Evolutionary conservation across 1,140 invertebrate species (phyloP).

Genomic region (Aphelinus atriplicis): DNA sequence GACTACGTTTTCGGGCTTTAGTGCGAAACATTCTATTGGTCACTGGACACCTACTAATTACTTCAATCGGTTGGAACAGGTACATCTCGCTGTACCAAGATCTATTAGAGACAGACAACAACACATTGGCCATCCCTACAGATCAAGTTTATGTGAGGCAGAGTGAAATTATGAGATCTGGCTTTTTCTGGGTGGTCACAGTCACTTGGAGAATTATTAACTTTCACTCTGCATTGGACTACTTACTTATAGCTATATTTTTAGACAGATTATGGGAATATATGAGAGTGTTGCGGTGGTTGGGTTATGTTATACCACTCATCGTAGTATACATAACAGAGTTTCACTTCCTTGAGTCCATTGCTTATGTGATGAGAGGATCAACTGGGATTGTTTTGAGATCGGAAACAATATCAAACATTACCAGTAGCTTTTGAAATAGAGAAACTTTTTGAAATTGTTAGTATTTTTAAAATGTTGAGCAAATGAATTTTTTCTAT

Average conservation of each 20-base stretch:
- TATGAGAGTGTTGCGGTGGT: slow-evolving; percentile 72
- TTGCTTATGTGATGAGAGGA: slow-evolving; percentile 45
- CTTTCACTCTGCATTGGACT: slow-evolving; percentile 81
- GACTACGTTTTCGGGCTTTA: slow-evolving; percentile 71
- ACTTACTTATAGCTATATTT: slow-evolving; percentile 80
- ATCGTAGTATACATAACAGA: slow-evolving; percentile 70
- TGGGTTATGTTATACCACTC: slow-evolving; percentile 70
- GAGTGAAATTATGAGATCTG: slow-evolving; percentile 66
- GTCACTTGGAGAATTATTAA: slow-evolving; percentile 83
- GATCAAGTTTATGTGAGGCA: slow-evolving; percentile 63
- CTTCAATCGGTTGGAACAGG: slow-evolving; percentile 81
- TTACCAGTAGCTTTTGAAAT: not conserved
- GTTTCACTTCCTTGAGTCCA: slow-evolving; percentile 54
- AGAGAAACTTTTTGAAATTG: not conserved
- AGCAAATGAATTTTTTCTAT: not conserved
- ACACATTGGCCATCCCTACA: slow-evolving; percentile 61
- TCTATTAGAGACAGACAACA: slow-evolving; percentile 72
- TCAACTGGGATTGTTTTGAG: slow-evolving; percentile 20
- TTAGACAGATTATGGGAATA: slow-evolving; percentile 82
- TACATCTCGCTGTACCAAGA: slow-evolving; percentile 82
- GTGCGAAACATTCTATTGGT: slow-evolving; percentile 74
- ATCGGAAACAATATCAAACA: slow-evolving; percentile 6
- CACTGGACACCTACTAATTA: slow-evolving; percentile 75
- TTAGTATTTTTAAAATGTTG: not conserved
- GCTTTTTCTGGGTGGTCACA: slow-evolving; percentile 77